Conservation (phyloP, 2,888 invertebrate species). For the Acanthococcus lagerstroemiae region DNA sequence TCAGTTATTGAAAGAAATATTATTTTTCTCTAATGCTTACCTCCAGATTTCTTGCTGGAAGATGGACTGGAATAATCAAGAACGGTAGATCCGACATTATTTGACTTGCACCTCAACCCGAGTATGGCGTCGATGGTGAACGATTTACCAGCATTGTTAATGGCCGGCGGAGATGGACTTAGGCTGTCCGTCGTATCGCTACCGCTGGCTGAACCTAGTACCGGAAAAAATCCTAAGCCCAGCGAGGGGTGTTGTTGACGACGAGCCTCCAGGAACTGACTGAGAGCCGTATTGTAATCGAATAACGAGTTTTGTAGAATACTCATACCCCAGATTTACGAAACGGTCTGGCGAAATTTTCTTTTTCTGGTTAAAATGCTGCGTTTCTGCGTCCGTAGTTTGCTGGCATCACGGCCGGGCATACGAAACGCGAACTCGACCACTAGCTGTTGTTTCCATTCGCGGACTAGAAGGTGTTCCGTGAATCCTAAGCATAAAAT, state of each 20-base stretch:
- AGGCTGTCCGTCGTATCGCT: conserved; percentile 38
- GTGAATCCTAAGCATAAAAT: too few species aligned
- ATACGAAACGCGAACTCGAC: too few species aligned
- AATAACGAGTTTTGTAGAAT: conserved; percentile 38
- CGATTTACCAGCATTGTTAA: conserved; percentile 49
- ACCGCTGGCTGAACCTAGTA: conserved; percentile 38
- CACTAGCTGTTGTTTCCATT: too few species aligned
- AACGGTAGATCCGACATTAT: conserved; percentile 9
- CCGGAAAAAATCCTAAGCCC: conserved; percentile 29
- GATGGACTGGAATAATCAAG: conserved; percentile 22
- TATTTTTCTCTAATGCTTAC: background rate
- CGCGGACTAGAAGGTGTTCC: too few species aligned
- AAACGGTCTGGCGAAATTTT: too few species aligned
- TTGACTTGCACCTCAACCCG: conserved; percentile 46
- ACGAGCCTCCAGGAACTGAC: conserved; percentile 36
- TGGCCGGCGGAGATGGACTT: conserved; percentile 34
- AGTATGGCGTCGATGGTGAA: conserved; percentile 83
- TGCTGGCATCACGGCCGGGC: too few species aligned
- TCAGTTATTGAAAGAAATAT: too few species aligned
- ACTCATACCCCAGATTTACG: conserved; percentile 27
- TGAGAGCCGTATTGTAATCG: conserved; percentile 37
- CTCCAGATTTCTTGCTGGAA: conserved; percentile 13
- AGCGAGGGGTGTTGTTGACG: conserved; percentile 36
- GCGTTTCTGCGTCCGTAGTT: too few species aligned
- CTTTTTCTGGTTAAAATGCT: too few species aligned